These are phyloP conservation scores for Leptobrachium ailaonicum DNA, from an alignment of 2,113 vertebrate genomes.

Conservation along the genomic window DNA sequence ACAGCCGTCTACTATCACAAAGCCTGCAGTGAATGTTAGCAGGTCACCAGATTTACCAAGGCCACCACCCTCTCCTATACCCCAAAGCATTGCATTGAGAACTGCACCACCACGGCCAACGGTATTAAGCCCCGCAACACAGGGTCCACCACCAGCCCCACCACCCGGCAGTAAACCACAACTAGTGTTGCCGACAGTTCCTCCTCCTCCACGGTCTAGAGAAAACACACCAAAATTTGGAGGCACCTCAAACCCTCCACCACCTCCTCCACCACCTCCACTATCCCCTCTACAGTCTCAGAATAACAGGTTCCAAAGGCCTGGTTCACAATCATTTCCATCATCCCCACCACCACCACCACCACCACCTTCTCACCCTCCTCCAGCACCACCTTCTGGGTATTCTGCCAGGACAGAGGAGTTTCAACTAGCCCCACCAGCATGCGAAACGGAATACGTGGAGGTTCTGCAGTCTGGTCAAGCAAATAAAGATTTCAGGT, in stretches of 20 bases:
- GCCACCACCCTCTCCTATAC: constrained; percentile 53
- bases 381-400: constrained; percentile 56
- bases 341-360: constrained; percentile 61
- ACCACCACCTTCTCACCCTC: constrained; percentile 57
- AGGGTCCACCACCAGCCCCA: constrained; percentile 54
- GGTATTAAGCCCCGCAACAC: constrained; percentile 59
- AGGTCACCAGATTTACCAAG: constrained; percentile 58
- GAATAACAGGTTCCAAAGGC: constrained; percentile 69
- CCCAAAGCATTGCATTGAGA: constrained; percentile 50
- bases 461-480: background rate
- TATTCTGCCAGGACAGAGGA: constrained; percentile 63
- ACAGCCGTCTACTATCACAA: constrained; percentile 41
- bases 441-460: constrained; percentile 58
- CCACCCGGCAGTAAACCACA: constrained; percentile 56
- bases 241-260: constrained; percentile 35
- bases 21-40: constrained; percentile 14
- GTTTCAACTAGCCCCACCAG: constrained; percentile 53
- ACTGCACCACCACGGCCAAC: constrained; percentile 55
- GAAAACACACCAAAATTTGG: constrained; percentile 64
- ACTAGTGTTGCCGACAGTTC: constrained; percentile 56
- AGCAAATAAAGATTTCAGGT: background rate
- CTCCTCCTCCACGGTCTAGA: constrained; percentile 40
- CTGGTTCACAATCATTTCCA: constrained; percentile 51
- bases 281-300: constrained; percentile 51
- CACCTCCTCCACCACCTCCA: constrained; percentile 53